Conservation (phyloP, 2,797 vertebrate genomes). For the Parotocinclus haroldoi region DNA sequence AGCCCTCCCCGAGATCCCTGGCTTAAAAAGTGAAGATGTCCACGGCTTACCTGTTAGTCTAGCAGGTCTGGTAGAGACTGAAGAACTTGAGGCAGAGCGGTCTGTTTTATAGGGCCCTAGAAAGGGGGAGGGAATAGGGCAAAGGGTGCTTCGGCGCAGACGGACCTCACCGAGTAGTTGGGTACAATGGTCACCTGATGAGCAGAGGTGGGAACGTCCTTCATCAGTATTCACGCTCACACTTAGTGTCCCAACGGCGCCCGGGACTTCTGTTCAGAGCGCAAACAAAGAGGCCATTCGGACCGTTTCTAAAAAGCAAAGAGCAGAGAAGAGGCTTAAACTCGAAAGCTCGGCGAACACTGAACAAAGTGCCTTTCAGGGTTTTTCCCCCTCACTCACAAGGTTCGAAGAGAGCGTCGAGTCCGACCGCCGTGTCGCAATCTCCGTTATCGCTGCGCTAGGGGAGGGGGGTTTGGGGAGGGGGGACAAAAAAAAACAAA, state of each 20-base stretch:
- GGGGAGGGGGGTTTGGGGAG: too few relatives aligned
- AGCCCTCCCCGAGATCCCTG: background rate
- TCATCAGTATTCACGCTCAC: too few relatives aligned
- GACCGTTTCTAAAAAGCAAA: too few relatives aligned
- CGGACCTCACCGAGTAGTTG: constrained; percentile 48
- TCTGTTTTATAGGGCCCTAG: constrained; percentile 59
- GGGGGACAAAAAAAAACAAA: too few relatives aligned
- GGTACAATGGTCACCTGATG: constrained; percentile 50
- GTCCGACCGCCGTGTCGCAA: constrained; percentile 39
- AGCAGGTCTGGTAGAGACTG: constrained; percentile 64
- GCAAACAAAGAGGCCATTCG: too few relatives aligned
- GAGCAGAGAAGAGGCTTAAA: constrained; percentile 1
- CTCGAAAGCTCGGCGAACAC: too few relatives aligned
- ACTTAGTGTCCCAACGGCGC: too few relatives aligned
- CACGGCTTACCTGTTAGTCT: constrained; percentile 72
- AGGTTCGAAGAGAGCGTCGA: constrained; percentile 22
- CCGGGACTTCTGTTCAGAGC: too few relatives aligned
- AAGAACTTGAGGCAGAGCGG: constrained; percentile 37
- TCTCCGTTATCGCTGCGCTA: constrained; percentile 39
- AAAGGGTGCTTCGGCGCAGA: constrained; percentile 39
- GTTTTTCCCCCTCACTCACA: constrained; percentile 23
- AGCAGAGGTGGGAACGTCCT: constrained; percentile 16
- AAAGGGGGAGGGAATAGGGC: constrained; percentile 29
- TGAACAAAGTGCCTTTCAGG: constrained; percentile 1
- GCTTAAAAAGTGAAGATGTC: background rate